A percentile compares a stretch with the other conserved stretches of the same genome.
Evolutionary conservation across 1,140 invertebrate genomes (phyloP).

Genomic region (Drosophila auraria): DNA sequence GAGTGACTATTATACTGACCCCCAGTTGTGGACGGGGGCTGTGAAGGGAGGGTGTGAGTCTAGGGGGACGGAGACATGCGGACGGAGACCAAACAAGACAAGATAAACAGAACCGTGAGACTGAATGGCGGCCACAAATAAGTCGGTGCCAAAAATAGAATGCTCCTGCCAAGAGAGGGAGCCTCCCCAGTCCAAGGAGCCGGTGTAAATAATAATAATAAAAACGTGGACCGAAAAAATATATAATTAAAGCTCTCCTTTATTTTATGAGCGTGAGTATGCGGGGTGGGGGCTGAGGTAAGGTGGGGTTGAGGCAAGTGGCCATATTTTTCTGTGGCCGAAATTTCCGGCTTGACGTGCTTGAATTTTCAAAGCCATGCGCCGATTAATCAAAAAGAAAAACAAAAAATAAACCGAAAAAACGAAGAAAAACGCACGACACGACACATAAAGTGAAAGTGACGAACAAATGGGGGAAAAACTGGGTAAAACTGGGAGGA

Average conservation of each 20-base stretch:
- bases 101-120: conserved; percentile 40
- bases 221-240: conserved; percentile 40
- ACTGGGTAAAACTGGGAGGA: conserved; percentile 3
- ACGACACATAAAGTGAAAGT: conserved; percentile 44
- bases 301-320: conserved; percentile 23
- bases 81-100: conserved; percentile 32
- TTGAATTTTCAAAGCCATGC: conserved; percentile 66
- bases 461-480: conserved; percentile 17
- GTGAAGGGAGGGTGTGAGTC: conserved; percentile 15
- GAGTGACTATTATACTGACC: conserved; percentile 14
- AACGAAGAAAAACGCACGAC: conserved; percentile 21
- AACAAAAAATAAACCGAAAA: background rate
- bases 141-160: conserved; percentile 39
- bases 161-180: conserved; percentile 2
- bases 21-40: background rate
- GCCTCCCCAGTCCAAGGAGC: conserved; percentile 10
- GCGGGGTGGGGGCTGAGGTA: background rate
- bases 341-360: conserved; percentile 60
- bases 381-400: conserved; percentile 59
- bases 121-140: conserved; percentile 37
- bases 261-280: conserved; percentile 46
- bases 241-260: conserved; percentile 64
- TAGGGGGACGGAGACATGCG: conserved; percentile 34
- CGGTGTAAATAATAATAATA: conserved; percentile 63
- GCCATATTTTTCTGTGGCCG: conserved; percentile 29